Evolutionary conservation across 1,140 invertebrate species (phyloP).

Genomic region (Brachystomella parvula): DNA sequence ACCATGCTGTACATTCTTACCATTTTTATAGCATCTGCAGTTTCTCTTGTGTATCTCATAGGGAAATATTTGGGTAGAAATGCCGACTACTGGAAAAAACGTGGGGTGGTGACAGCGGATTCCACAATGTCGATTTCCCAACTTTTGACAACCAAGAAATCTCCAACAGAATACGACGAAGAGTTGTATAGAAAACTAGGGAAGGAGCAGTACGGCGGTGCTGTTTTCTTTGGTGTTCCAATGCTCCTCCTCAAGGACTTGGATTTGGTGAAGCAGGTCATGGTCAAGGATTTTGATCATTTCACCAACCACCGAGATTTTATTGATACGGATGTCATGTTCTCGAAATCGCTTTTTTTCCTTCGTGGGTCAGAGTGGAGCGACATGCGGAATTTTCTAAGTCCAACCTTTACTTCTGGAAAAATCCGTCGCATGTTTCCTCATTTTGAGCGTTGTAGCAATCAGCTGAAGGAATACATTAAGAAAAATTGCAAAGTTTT

Average conservation of each 20-base stretch:
- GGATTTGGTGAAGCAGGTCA: too few relatives aligned
- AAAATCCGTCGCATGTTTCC: conserved; percentile 38
- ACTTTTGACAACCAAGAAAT: not conserved
- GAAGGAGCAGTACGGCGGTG: not conserved
- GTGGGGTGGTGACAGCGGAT: not conserved
- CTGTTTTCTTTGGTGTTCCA: not conserved
- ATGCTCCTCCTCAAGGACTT: too few relatives aligned
- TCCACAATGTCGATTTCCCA: not conserved
- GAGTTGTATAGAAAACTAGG: not conserved
- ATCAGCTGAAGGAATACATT: too few relatives aligned
- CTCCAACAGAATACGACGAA: not conserved
- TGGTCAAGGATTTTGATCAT: too few relatives aligned
- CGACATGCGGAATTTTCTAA: conserved; percentile 39
- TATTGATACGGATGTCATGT: not conserved
- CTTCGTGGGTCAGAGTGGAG: conserved; percentile 38
- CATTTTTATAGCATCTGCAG: too few relatives aligned
- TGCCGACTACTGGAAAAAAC: not conserved
- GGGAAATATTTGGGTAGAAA: too few relatives aligned
- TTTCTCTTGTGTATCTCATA: too few relatives aligned
- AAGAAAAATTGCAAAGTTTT: too few relatives aligned
- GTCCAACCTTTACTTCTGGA: too few relatives aligned
- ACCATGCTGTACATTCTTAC: too few relatives aligned
- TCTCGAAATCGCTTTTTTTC: not conserved
- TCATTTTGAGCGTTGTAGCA: too few relatives aligned
- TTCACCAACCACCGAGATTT: conserved; percentile 7